Percentiles rank a stretch among this genome's conserved stretches.
These are phyloP conservation scores for Riparia riparia DNA, from an alignment of 2,113 vertebrate species.

Conservation along the genomic window DNA sequence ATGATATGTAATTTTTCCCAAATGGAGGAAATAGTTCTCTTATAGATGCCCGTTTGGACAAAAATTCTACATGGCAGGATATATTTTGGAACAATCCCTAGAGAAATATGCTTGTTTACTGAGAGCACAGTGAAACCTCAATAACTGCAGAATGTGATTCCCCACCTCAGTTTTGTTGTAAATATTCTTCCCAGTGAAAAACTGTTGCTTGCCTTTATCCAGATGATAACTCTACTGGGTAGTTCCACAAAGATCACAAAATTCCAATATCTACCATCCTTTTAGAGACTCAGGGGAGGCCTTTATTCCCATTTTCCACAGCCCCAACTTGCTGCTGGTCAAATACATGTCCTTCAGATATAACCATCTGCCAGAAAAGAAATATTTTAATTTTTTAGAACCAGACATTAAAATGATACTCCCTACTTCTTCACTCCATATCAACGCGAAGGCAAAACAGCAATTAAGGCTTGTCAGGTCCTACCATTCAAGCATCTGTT, in stretches of 20 bases:
- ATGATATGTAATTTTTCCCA: not conserved
- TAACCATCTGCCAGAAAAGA: not conserved
- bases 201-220: not conserved
- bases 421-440: not conserved
- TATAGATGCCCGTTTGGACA: not conserved
- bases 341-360: not conserved
- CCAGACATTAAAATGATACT: not conserved
- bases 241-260: not conserved
- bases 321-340: not conserved
- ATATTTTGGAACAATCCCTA: not conserved
- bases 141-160: not conserved
- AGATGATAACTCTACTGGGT: not conserved
- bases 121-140: not conserved
- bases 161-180: accelerated
- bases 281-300: not conserved
- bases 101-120: not conserved
- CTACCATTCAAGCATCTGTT: not conserved
- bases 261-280: not conserved
- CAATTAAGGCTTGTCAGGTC: not conserved
- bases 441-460: not conserved
- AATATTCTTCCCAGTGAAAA: not conserved
- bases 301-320: not conserved
- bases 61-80: not conserved
- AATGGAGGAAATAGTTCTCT: not conserved
- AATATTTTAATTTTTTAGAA: not conserved